These are phyloP conservation scores for Candidula unifasciata DNA, from an alignment of 2,888 invertebrate species.

Conservation along the genomic window DNA sequence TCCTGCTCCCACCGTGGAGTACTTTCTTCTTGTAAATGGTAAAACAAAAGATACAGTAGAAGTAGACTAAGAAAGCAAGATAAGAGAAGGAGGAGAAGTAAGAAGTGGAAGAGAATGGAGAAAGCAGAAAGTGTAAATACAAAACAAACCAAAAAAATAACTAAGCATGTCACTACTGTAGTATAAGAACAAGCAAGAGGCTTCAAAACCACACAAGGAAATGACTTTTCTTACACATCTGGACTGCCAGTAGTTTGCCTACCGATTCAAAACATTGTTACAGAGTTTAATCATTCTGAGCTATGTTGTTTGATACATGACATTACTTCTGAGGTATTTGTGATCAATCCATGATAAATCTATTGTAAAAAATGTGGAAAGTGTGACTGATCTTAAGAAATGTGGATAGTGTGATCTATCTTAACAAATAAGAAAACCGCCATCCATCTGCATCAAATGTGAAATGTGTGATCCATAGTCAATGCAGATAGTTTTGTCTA, in stretches of 20 bases:
- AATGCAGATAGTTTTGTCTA: too few species aligned
- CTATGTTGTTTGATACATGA: too few species aligned
- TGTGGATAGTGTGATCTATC: background rate
- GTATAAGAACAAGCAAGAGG: background rate
- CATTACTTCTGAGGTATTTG: background rate
- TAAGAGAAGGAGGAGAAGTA: too few species aligned
- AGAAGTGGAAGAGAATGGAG: too few species aligned
- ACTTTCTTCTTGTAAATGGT: too few species aligned
- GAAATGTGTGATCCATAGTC: background rate
- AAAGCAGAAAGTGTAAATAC: too few species aligned
- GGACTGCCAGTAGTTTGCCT: slow-evolving; percentile 25
- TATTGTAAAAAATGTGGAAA: background rate
- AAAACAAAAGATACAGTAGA: too few species aligned
- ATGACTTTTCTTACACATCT: slow-evolving; percentile 24
- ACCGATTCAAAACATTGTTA: background rate
- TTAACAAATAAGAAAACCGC: background rate
- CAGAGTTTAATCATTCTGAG: too few species aligned
- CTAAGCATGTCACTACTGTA: background rate
- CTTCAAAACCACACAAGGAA: too few species aligned
- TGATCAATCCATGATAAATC: background rate
- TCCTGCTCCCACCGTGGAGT: too few species aligned
- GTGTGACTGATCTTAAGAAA: background rate
- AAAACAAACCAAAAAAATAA: too few species aligned
- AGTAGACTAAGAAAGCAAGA: too few species aligned
- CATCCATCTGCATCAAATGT: background rate